These are phyloP conservation scores for Gymnogyps californianus DNA, from an alignment of 2,113 vertebrate genomes.

Conservation along the genomic window DNA sequence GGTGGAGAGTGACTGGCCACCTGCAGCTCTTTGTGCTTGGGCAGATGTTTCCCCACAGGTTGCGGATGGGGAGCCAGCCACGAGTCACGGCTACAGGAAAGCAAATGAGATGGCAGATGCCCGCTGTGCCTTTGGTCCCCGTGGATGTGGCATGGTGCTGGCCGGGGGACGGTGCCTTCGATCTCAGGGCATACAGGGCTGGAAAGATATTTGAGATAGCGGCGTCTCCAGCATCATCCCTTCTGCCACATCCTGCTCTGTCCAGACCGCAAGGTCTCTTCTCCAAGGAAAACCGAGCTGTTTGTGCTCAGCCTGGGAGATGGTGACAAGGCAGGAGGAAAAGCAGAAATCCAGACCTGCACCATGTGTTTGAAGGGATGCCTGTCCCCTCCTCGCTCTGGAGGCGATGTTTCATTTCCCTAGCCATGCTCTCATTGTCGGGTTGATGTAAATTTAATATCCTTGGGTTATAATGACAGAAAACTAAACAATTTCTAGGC, in stretches of 20 bases:
- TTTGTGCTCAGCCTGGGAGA: not conserved
- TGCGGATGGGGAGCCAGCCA: not conserved
- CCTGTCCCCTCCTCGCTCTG: not conserved
- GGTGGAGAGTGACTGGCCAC: fast-evolving
- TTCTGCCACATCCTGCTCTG: not conserved
- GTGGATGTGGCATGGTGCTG: fast-evolving
- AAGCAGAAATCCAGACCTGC: not conserved
- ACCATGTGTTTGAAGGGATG: fast-evolving
- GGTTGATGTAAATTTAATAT: slow-evolving; percentile 28
- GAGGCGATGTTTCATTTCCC: not conserved
- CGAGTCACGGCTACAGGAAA: fast-evolving
- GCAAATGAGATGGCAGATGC: not conserved
- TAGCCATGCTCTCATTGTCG: not conserved
- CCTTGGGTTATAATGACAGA: not conserved
- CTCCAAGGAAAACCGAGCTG: not conserved
- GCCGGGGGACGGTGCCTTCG: fast-evolving
- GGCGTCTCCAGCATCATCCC: not conserved
- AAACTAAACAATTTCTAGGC: not conserved
- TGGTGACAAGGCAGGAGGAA: not conserved
- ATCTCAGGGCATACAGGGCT: not conserved
- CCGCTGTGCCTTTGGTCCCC: not conserved
- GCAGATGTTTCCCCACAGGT: not conserved
- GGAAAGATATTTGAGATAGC: not conserved
- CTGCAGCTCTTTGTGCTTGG: fast-evolving
- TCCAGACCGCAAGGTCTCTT: not conserved